A percentile compares a stretch with the other conserved stretches of the same genome.
These are phyloP conservation scores for Ochropacha duplaris DNA, from an alignment of 2,888 invertebrate genomes.

Conservation along the genomic window DNA sequence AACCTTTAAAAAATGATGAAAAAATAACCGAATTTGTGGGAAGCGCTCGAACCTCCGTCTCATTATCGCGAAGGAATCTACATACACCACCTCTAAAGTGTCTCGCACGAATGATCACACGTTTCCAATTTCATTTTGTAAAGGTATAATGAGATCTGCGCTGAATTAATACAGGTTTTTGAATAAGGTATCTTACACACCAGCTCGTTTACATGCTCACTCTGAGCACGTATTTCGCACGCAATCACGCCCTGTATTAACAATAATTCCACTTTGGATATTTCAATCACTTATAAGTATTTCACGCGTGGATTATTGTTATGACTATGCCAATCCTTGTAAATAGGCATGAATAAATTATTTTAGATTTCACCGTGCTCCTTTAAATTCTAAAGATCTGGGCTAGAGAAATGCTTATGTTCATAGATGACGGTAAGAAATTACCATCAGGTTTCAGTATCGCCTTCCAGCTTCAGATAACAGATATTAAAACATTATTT, in stretches of 20 bases:
- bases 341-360: not conserved
- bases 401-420: no score
- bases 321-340: not conserved
- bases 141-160: slow-evolving; percentile 45
- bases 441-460: no score
- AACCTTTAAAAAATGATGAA: slow-evolving; percentile 4
- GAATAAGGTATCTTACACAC: slow-evolving; percentile 26
- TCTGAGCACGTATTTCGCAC: slow-evolving; percentile 21
- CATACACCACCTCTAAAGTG: slow-evolving; percentile 9
- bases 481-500: no score
- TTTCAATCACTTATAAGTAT: not conserved
- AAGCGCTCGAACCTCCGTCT: slow-evolving; percentile 19
- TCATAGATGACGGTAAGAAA: no score
- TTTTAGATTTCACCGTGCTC: no score
- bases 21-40: slow-evolving; percentile 16
- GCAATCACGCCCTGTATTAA: slow-evolving; percentile 27
- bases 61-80: slow-evolving; percentile 22
- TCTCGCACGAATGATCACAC: slow-evolving; percentile 43
- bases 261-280: not conserved
- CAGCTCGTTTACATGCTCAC: slow-evolving; percentile 9
- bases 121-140: slow-evolving; percentile 47
- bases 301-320: not conserved
- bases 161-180: slow-evolving; percentile 48
- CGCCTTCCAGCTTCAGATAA: no score
- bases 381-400: no score